These are phyloP conservation scores for Ataeniobius toweri DNA, from an alignment of 2,797 vertebrate genomes.

Conservation along the genomic window DNA sequence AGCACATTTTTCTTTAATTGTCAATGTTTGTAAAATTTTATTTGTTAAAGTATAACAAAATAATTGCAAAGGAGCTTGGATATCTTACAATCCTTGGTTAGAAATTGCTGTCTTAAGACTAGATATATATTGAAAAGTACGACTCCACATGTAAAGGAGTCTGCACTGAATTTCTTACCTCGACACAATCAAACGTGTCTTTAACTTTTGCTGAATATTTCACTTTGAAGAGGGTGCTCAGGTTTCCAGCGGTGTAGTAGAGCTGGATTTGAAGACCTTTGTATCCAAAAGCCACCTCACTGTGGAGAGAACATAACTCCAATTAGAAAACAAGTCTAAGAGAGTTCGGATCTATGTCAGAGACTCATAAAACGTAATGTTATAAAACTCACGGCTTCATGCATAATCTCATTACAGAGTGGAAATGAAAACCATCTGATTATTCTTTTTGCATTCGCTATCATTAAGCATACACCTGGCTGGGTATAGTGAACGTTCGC, in stretches of 20 bases:
- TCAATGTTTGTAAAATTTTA: not conserved
- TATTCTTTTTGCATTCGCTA: slow-evolving; percentile 24
- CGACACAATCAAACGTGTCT: slow-evolving; percentile 92
- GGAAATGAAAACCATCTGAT: slow-evolving; percentile 23
- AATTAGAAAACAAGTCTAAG: slow-evolving; percentile 14
- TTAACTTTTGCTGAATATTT: slow-evolving; percentile 92
- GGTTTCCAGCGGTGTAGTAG: slow-evolving; percentile 92
- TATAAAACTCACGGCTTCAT: not conserved
- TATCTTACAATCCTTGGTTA: not conserved
- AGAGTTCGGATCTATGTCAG: not conserved
- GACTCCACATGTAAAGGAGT: not conserved
- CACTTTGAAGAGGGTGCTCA: slow-evolving; percentile 93
- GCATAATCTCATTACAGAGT: slow-evolving; percentile 1
- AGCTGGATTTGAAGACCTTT: slow-evolving; percentile 93
- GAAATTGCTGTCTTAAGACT: not conserved
- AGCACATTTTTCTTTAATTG: not conserved
- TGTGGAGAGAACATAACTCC: slow-evolving; percentile 60
- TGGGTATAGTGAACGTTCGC: slow-evolving; percentile 31
- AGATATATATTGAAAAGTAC: not conserved
- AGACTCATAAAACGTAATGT: not conserved
- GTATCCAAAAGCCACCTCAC: slow-evolving; percentile 98
- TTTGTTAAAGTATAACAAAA: not conserved
- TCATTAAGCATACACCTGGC: slow-evolving; percentile 31
- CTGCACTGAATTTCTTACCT: slow-evolving; percentile 83
- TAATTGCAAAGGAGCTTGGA: slow-evolving; percentile 2